Percentiles rank a stretch among this genome's conserved stretches.
Evolutionary conservation across 2,797 vertebrate genomes (phyloP).

Genomic region (Sebastes kiyomatsui): DNA sequence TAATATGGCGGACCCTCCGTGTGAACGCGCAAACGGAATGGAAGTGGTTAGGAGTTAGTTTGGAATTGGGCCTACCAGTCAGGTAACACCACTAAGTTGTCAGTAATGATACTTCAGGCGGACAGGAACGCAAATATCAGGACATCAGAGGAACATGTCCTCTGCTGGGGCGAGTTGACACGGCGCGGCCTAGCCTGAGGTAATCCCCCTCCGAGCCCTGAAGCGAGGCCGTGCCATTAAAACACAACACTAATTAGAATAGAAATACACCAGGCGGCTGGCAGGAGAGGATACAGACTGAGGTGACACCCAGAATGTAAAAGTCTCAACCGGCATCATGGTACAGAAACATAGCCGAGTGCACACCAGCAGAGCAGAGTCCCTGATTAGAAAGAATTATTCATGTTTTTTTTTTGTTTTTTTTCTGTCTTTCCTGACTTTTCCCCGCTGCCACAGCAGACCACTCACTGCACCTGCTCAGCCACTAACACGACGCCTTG

Average conservation of each 20-base stretch:
- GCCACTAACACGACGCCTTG: conserved; percentile 32
- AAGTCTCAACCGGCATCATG: conserved; percentile 9
- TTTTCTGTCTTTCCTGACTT: conserved; percentile 25
- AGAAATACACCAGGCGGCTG: conserved; percentile 28
- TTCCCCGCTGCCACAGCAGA: conserved; percentile 4
- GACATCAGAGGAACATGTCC: conserved; percentile 20
- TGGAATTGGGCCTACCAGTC: not conserved
- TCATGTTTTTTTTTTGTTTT: conserved; percentile 19
- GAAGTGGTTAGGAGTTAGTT: not conserved
- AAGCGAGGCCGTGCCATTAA: conserved; percentile 46
- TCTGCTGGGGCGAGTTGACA: conserved; percentile 23
- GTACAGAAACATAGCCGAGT: conserved; percentile 37
- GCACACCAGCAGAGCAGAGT: conserved; percentile 38
- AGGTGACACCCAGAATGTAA: conserved; percentile 53
- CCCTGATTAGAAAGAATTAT: conserved; percentile 58
- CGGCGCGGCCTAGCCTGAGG: conserved; percentile 30
- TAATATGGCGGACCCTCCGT: too few relatives aligned
- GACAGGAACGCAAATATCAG: conserved; percentile 32
- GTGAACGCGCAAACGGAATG: too few relatives aligned
- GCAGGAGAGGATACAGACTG: conserved; percentile 34
- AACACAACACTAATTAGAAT: conserved; percentile 73
- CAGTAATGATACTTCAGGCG: conserved; percentile 44
- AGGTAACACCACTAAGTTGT: conserved; percentile 38
- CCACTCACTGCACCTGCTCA: conserved; percentile 36
- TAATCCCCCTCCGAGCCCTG: conserved; percentile 45